Percentiles rank a stretch among this genome's conserved stretches.
phyloP scores from a whole-genome alignment of 2,797 vertebrate species.

The Chloroceryle inda region DNA sequence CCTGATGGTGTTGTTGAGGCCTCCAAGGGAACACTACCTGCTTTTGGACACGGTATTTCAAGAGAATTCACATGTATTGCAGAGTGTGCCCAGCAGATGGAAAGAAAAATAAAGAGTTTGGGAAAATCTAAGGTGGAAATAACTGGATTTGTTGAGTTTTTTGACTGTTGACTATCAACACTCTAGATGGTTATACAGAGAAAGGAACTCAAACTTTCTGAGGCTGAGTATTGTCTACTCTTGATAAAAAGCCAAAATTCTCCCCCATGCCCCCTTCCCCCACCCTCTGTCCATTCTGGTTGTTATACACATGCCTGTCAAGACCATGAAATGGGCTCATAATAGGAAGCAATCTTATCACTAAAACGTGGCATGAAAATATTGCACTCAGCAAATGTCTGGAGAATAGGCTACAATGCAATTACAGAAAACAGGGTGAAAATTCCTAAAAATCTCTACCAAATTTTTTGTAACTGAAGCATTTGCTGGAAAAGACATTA shows the following conservation, averaged over 20 bases:
- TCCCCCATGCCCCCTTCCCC: background rate
- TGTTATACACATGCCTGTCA: background rate
- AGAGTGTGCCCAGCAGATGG: background rate
- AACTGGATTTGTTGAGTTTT: background rate
- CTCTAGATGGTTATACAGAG: background rate
- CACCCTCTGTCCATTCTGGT: background rate
- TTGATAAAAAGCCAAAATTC: background rate
- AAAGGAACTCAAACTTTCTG: background rate
- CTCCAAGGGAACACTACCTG: background rate
- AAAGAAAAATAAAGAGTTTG: background rate
- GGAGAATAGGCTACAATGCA: background rate
- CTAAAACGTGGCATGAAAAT: background rate
- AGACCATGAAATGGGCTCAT: background rate
- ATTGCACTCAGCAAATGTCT: background rate
- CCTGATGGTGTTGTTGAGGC: background rate
- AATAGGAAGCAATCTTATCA: background rate
- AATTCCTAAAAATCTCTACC: conserved; percentile 9
- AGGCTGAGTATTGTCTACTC: background rate
- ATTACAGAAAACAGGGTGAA: conserved; percentile 40
- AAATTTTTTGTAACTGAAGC: background rate
- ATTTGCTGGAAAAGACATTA: conserved; percentile 40
- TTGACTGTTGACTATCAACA: background rate
- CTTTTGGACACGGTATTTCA: background rate
- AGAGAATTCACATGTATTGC: background rate
- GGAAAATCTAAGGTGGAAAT: background rate